Base-by-base conservation (phyloP, 2,888 invertebrate species). In the Bellardia pandia region DNA sequence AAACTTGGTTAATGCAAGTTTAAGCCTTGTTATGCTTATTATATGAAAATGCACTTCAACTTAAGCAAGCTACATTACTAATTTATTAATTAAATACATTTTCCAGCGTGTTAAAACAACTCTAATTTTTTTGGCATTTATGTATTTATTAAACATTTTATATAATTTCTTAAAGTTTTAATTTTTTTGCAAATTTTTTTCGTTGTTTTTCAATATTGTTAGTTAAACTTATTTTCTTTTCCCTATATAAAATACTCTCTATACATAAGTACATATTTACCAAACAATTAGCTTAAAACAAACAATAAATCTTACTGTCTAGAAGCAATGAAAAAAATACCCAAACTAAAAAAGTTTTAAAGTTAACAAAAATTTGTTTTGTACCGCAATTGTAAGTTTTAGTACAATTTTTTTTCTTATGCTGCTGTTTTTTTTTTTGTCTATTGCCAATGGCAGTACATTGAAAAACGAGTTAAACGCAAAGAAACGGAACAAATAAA, bases 271-370 rank as follows among this genome's bases (percentile, higher is more conserved):
- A 40, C n/a, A 51, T 80, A 83, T 79, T 80, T 66, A 66, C 37
- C 60, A 64, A 68, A 74, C 85, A 78, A 87, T 81, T 87, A 78
- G 75, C 74, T 87, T 87, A 78, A 87, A 87, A 78, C 69, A 77
- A 87, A 81, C 78, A 60, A 87, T 87, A 87, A 87, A 87, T 87
- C 87, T 85, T 85, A 13, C 16, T 42, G 72, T 30, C 75, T 56
- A n/a, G 45, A 56, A 48, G 53, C 53, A 11, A 58, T 40, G 33
- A 11, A 33, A n/a, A 58, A 60, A 3, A 14, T 51, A 30, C 23
- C 8, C 9, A 53, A 62, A 45, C 58, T 60, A 60, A 68, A 76
- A 53, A 45, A 83, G 30, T 42, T 69, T 76, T 48, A 60, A 69
- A 82, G 69, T 76, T 69, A 75, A 71, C 42, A 58, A 60, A 64